Conservation (phyloP, 2,113 vertebrate species). For the Lepus europaeus region DNA sequence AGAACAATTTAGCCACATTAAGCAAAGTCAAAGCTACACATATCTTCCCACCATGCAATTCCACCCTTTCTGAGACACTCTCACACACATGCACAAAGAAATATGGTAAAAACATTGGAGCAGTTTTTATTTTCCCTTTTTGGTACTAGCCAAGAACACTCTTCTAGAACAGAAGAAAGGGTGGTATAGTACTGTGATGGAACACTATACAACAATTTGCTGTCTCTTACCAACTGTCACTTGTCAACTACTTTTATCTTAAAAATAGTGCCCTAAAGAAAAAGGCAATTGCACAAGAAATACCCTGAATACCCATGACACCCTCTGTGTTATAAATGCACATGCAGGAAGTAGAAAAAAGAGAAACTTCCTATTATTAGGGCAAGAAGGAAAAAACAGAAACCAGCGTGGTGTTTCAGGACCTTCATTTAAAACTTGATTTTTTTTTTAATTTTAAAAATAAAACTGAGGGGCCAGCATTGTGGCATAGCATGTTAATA, state of each 20-base stretch:
- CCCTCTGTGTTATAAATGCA: not conserved
- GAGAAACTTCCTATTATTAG: not conserved
- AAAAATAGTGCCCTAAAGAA: not conserved
- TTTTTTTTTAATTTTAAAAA: constrained; percentile 19
- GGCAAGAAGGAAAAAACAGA: not conserved
- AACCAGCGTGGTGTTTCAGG: not conserved
- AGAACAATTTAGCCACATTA: not conserved
- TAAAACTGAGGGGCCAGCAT: not conserved
- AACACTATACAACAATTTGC: not conserved
- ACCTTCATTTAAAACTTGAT: not conserved
- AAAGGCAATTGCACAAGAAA: not conserved
- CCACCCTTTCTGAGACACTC: not conserved
- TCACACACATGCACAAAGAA: not conserved
- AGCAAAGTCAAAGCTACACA: not conserved
- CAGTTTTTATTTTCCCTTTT: not conserved
- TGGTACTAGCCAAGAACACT: not conserved
- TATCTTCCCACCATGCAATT: not conserved
- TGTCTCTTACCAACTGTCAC: not conserved
- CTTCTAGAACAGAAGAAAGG: not conserved
- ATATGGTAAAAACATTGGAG: not conserved
- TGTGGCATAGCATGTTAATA: too few species aligned
- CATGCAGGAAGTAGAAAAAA: not conserved
- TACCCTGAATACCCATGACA: not conserved
- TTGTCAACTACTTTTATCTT: not conserved
- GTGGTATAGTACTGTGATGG: not conserved